Evolutionary conservation across 2,888 invertebrate genomes (phyloP).

Genomic region (Lomographa bimaculata): DNA sequence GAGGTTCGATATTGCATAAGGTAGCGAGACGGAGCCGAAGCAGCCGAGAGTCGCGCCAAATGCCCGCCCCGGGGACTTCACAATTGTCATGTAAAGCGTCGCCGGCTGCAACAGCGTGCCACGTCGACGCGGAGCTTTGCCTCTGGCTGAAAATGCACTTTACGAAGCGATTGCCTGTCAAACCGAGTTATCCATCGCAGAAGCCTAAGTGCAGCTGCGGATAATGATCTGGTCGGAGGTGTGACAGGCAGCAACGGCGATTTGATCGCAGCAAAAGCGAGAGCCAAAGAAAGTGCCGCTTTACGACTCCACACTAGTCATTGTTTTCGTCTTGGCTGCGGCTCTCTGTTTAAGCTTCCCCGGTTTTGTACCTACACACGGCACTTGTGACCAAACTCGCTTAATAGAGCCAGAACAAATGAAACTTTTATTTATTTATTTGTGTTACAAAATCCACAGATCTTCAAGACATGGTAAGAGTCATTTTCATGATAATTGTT

Average conservation of each 20-base stretch:
- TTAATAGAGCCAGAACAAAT: slow-evolving; percentile 20
- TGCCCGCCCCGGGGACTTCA: slow-evolving; percentile 64
- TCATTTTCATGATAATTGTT: too few relatives aligned
- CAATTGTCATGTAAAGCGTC: slow-evolving; percentile 79
- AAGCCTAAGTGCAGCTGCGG: slow-evolving; percentile 64
- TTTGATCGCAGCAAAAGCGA: slow-evolving; percentile 50
- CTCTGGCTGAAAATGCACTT: slow-evolving; percentile 80
- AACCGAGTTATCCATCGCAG: slow-evolving; percentile 67
- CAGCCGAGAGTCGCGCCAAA: slow-evolving; percentile 53
- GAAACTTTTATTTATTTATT: too few relatives aligned
- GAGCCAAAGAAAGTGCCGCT: slow-evolving; percentile 41
- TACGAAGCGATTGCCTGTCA: slow-evolving; percentile 75
- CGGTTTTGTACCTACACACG: slow-evolving; percentile 27
- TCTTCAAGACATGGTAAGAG: too few relatives aligned
- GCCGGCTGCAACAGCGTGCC: slow-evolving; percentile 55
- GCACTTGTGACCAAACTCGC: slow-evolving; percentile 35
- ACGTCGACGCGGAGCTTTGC: slow-evolving; percentile 56
- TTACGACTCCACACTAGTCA: slow-evolving; percentile 41
- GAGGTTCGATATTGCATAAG: slow-evolving; percentile 45
- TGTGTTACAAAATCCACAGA: too few relatives aligned
- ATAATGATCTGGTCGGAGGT: slow-evolving; percentile 60
- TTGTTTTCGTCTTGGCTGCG: slow-evolving; percentile 39
- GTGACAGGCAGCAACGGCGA: slow-evolving; percentile 43
- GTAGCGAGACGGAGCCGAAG: slow-evolving; percentile 43
- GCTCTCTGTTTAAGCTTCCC: too few relatives aligned